A percentile compares a stretch with the other conserved stretches of the same genome.
Evolutionary conservation across 2,888 invertebrate genomes (phyloP).

Genomic region (Thera britannica): DNA sequence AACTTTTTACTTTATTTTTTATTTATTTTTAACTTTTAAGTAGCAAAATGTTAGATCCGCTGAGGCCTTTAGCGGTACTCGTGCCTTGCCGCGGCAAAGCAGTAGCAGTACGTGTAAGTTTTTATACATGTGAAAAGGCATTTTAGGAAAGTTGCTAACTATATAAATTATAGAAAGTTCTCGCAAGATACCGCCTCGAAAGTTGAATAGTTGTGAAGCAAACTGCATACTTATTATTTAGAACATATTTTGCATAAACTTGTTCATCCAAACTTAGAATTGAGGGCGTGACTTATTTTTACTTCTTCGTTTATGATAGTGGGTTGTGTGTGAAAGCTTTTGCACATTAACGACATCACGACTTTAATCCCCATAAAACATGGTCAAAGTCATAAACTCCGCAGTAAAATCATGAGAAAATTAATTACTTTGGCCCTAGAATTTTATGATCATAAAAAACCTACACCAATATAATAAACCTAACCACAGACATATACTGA

Average conservation of each 20-base stretch:
- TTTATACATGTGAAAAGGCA: not conserved
- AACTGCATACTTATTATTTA: conserved; percentile 17
- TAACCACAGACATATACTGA: not conserved
- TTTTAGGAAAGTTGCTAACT: conserved; percentile 8
- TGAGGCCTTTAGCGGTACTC: too few relatives aligned
- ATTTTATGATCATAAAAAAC: conserved; percentile 9
- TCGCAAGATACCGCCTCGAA: conserved; percentile 6
- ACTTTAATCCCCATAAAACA: not conserved
- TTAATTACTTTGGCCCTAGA: not conserved
- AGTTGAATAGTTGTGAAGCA: conserved; percentile 18
- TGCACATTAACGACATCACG: not conserved
- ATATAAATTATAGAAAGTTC: conserved; percentile 14
- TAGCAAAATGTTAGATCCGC: too few relatives aligned
- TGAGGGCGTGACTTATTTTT: not conserved
- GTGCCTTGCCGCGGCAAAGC: too few relatives aligned
- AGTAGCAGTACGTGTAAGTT: not conserved
- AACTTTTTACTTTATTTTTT: too few relatives aligned
- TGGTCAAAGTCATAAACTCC: not conserved
- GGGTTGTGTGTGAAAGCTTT: too few relatives aligned
- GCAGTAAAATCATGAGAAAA: conserved; percentile 6
- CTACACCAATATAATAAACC: not conserved
- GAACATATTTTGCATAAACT: conserved; percentile 10
- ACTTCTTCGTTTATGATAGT: not conserved
- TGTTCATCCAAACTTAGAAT: not conserved
- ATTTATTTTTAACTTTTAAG: too few relatives aligned